Conservation (phyloP, 2,888 invertebrate genomes). For the Calameuta pallipes region DNA sequence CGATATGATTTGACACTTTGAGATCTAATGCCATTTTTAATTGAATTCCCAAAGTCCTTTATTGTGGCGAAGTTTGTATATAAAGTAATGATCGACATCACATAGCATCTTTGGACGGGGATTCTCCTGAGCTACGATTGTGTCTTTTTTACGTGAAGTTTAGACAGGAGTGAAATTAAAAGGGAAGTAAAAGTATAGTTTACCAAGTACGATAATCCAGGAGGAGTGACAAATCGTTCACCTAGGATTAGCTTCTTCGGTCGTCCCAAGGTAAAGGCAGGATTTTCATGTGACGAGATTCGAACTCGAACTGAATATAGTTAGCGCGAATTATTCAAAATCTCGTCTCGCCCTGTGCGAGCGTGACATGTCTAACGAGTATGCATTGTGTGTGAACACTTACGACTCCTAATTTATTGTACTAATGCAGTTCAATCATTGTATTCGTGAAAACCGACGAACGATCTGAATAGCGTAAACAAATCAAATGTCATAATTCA, state of each 20-base stretch:
- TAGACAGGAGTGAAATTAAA: neutral
- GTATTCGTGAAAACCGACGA: neutral
- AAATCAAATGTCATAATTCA: constrained; percentile 9
- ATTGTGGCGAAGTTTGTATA: neutral
- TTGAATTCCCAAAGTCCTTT: neutral
- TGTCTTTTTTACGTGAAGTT: neutral
- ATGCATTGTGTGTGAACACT: neutral
- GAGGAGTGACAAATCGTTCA: neutral
- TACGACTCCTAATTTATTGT: neutral
- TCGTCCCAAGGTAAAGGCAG: neutral
- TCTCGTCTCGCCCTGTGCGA: neutral
- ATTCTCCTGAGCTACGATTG: neutral
- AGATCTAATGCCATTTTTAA: neutral
- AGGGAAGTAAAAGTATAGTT: neutral
- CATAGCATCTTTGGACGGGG: neutral
- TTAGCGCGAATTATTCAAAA: neutral
- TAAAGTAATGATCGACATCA: neutral
- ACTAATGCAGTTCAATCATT: neutral
- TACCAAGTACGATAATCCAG: neutral
- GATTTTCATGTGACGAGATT: neutral
- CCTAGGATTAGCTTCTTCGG: neutral
- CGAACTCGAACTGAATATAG: neutral
- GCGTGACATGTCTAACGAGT: neutral
- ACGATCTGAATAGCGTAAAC: constrained; percentile 2
- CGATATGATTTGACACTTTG: neutral